Base-by-base conservation (phyloP, 2,797 vertebrate species). In the Percopsis omiscomaycus region DNA sequence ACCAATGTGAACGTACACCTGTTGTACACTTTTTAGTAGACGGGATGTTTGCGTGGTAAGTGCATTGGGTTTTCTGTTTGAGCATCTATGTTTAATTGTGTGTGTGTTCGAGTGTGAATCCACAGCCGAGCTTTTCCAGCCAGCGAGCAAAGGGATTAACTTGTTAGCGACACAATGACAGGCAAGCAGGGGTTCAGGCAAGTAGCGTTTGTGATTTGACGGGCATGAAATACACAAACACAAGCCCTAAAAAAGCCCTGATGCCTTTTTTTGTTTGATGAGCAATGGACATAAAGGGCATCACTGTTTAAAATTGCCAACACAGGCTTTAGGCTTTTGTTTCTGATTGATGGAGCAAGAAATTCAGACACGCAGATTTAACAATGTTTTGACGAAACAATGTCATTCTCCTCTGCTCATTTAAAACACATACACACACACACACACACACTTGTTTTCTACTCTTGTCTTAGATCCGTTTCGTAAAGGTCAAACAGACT, bases 231-330 rank as follows among this genome's bases (percentile, higher is more conserved):
- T 75, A 66, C 47, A 74, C 60, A 75, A 51, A 67, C 32, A 2
- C 9, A 28, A 56, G 51, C 68, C 28, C 55, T 46, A 57, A 80
- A 50, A 64, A 70, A 69, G 66, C 67, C 44, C 64, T 0, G 1
- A 22, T 64, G 73, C 64, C 68, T 53, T 55, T 74, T 60, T 76
- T 75, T 80, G 64, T 80, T 75, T 67, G 42, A 12, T 64, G 59
- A 82, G 64, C 78, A 81, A 85, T 66, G 73, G 81, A 85, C 76
- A 77, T 75, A 80, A 86, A 83, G 75, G 73, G 68, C 75, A 60
- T 78, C 59, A 61, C 55, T 3, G 42, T 75, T 74, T 75, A 73
- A 77, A 73, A 79, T 55, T 61, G 73, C 76, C 58, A 53, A 30
- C 59, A 49, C 70, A 58, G 66, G 67, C 66, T 64, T 49, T 6